Evolutionary conservation across 1,140 invertebrate genomes (phyloP).

Genomic region (Drosophila chauvacae): DNA sequence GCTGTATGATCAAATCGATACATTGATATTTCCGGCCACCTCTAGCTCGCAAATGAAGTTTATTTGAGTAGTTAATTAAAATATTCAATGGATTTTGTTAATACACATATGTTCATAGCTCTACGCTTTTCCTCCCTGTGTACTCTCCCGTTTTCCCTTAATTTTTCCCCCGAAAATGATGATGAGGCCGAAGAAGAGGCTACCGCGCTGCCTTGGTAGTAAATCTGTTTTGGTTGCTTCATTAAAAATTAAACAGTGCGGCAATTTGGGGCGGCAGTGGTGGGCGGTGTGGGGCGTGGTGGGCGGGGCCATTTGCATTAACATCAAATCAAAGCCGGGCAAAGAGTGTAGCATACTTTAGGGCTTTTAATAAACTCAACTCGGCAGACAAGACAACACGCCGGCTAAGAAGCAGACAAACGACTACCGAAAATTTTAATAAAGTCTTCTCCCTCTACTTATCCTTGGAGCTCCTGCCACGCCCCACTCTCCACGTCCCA

Average conservation of each 20-base stretch:
- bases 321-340: conserved; percentile 72
- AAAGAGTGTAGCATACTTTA: conserved; percentile 31
- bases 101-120: not conserved
- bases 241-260: conserved; percentile 72
- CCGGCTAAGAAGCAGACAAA: conserved; percentile 32
- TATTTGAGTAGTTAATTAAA: not conserved
- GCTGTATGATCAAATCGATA: too few relatives aligned
- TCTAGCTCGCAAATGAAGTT: too few relatives aligned
- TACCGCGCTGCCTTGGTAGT: conserved; percentile 49
- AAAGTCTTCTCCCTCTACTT: conserved; percentile 31
- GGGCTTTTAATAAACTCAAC: conserved; percentile 67
- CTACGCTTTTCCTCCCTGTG: not conserved
- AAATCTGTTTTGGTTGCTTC: conserved; percentile 73
- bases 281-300: not conserved
- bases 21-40: too few relatives aligned
- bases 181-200: conserved; percentile 35
- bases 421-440: conserved; percentile 66
- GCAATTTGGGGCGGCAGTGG: conserved; percentile 38
- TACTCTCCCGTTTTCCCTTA: not conserved
- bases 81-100: not conserved
- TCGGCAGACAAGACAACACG: conserved; percentile 30
- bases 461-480: conserved; percentile 4
- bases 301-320: conserved; percentile 66
- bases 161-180: conserved; percentile 12
- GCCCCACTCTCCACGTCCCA: not conserved